Evolutionary conservation across 2,888 invertebrate genomes (phyloP).

Genomic region (Tillus elongatus): DNA sequence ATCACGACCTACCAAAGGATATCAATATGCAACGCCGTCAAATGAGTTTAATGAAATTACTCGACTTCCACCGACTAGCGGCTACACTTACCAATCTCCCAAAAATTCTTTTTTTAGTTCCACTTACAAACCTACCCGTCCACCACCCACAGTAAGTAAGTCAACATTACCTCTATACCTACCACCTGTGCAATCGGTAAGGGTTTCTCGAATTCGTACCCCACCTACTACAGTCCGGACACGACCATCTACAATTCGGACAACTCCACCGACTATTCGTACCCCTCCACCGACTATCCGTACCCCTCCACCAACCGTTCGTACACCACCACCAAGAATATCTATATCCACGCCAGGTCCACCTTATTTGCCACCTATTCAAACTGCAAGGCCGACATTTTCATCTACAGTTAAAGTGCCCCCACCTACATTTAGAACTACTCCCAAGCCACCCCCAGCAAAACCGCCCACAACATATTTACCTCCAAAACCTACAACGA

Average conservation of each 20-base stretch:
- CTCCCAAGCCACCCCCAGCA: not conserved
- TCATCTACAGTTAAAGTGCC: not conserved
- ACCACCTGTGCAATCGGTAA: no score
- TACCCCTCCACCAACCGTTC: not conserved
- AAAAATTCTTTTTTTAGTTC: no score
- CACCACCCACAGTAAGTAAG: not conserved
- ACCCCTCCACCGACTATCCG: not conserved
- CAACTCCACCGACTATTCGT: not conserved
- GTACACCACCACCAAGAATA: not conserved
- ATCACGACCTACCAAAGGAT: slow-evolving; percentile 2
- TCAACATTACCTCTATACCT: not conserved
- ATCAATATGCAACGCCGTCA: slow-evolving; percentile 11
- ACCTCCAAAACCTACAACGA: not conserved
- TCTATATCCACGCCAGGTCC: not conserved
- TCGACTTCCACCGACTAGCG: not conserved
- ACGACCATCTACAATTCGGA: not conserved
- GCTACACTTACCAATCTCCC: no score
- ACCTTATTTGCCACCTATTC: not conserved
- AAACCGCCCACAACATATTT: not conserved
- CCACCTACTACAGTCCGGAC: not conserved
- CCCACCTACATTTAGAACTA: not conserved
- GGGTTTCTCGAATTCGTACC: no score
- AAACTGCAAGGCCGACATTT: not conserved
- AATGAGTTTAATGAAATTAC: slow-evolving; percentile 8
- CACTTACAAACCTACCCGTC: not conserved